phyloP scores from a whole-genome alignment of 2,888 invertebrate genomes.

The Ferdinandea cuprea region DNA sequence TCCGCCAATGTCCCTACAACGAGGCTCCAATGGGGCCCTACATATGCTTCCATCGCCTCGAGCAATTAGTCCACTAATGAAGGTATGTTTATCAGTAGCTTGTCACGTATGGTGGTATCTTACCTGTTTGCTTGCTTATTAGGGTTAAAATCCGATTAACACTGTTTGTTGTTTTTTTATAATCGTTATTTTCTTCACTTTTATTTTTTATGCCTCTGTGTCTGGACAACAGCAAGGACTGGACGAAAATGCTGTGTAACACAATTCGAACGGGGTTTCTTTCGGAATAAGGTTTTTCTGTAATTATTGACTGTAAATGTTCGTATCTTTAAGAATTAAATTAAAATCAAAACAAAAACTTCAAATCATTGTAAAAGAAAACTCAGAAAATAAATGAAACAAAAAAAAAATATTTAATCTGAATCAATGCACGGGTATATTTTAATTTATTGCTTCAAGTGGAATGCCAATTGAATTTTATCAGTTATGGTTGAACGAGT shows the following conservation, averaged over 20 bases:
- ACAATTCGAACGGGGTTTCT: constrained; percentile 42
- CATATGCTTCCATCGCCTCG: constrained; percentile 81
- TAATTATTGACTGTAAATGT: constrained; percentile 69
- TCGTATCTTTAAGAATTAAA: constrained; percentile 48
- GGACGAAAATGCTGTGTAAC: constrained; percentile 82
- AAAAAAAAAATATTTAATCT: constrained; percentile 41
- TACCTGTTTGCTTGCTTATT: constrained; percentile 8
- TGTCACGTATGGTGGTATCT: constrained; percentile 10
- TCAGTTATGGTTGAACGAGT: not conserved
- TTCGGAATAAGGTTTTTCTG: constrained; percentile 47
- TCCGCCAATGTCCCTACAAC: constrained; percentile 80
- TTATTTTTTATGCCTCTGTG: constrained; percentile 33
- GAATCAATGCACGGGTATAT: constrained; percentile 9
- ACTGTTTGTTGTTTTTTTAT: too few species aligned
- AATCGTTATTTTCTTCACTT: constrained; percentile 36
- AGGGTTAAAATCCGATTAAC: constrained; percentile 28
- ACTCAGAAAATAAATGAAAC: constrained; percentile 8
- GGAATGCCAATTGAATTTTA: not conserved
- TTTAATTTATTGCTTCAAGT: constrained; percentile 9
- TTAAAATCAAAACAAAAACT: constrained; percentile 25
- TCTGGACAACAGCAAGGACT: constrained; percentile 79
- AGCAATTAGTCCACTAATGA: constrained; percentile 82
- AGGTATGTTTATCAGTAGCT: constrained; percentile 78
- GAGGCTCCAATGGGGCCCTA: constrained; percentile 82
- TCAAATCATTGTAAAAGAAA: constrained; percentile 46